Base-by-base conservation (phyloP, 2,113 vertebrate species). In the Sinosuthora webbiana region DNA sequence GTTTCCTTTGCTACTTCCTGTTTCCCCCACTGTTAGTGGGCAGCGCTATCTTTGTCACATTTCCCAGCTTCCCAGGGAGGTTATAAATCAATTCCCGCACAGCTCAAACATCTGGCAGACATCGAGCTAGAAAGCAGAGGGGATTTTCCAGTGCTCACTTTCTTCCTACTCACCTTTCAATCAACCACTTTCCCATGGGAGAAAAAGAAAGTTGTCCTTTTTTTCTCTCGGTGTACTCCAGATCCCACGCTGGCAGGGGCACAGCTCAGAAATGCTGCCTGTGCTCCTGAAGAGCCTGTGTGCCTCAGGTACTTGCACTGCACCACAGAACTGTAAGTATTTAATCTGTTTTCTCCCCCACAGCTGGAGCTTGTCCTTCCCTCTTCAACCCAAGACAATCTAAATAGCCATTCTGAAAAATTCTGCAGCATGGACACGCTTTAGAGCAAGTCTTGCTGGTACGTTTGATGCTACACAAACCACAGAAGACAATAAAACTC, bases 1-100 rank as follows among this genome's bases (percentile, higher is more conserved):
- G 94, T 90, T 97, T 97, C 97, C 97, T 97, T 20, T 87, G 90
- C 10, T n/a, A 37, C 97, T 97, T 97, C 97, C 97, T 96, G 93
- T 69, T 96, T 30, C 96, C 94, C 90, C 90, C 75, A 21, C 37
- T 21, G 78, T 10, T 37, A 49, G 65, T 33, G 62, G 92, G 93
- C 95, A 91, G 92, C 77, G 2, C 74, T 47, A 2, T 83, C 95
- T 96, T 3, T 39, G 93, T 95, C 89, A 94, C 15, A 94, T 57
- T 90, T 96, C 97, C 95, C 96, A 75, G 22, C 81, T 88, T 94
- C 73, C 84, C 93, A 35, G 64, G 47, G 55, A 78, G 83, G 25
- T 23, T 65, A 20, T 59, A 93, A 92, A 90, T 41, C 60, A 67
- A 94, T 57, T 91, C 44, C 49, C 13, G 8, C 55, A 24, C 24